Evolutionary conservation across 2,113 vertebrate genomes (phyloP), one percentile per base, ranked within the genome.

Genomic region (Centropus bengalensis): DNA sequence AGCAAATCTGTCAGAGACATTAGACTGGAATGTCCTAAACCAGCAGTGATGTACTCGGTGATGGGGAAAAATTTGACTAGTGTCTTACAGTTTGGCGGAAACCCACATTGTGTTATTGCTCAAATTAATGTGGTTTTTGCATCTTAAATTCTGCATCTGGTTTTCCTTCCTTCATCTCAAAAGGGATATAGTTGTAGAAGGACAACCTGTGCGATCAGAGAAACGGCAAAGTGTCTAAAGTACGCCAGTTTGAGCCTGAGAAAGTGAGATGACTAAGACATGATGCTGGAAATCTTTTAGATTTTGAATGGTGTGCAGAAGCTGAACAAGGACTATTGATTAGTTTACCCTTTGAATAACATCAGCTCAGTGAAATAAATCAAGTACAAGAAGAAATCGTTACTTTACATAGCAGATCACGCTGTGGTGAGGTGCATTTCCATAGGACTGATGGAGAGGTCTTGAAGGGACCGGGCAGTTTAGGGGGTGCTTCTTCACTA

Each of bases 31-130:
- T 73, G 30, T 82, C 36, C 51, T 90, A 45, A 58, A 88, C 1
- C 26, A 74, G 30, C 64, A 69, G 30, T 58, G 54, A 56, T 0
- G 0, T 28, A 32, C 49, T 60, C 28, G 26, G 54, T 0, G 1
- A 23, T 7, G 0, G 60, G 73, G 59, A 73, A 83, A 80, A 86
- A 64, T 63, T 56, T 8, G 1, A 32, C 12, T 49, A n/a, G 5
- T 51, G 36, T 38, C 8, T 14, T 60, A 38, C 8, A 26, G 9
- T 52, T 66, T 79, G 88, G 77, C 66, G 63, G 68, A 88, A 94
- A 66, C 3, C 1, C 7, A 73, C 16, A 19, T 60, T 80, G 45
- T 54, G 30, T 69, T 44, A 49, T 44, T 58, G 19, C 20, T 60
- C 20, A 66, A 51, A 17, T 66, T 36, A 44, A 3, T 64, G 14